Base-by-base conservation (phyloP, 2,797 vertebrate species). In the Lepus townsendii region DNA sequence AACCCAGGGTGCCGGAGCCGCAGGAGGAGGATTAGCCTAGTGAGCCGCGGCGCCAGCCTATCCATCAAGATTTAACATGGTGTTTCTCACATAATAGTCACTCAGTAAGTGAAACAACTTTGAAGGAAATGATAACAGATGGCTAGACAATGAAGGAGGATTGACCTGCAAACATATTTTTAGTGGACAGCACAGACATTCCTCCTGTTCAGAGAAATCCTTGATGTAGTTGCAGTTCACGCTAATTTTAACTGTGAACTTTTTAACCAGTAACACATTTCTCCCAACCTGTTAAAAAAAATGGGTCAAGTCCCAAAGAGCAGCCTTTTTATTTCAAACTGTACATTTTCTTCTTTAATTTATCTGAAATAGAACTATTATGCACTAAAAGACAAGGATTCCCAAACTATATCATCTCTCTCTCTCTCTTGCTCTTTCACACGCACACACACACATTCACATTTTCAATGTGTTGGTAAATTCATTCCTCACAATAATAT, bases 401-500 rank as follows among this genome's bases (percentile, higher is more conserved):
- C 24, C 22, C 30, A 63, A 30, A 26, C 47, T 32, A 10, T 1
- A 60, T 77, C 4, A 60, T 50, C 17, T 57, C 13, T 57, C 54
- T 57, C 54, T 57, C 54, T 57, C 54, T 57, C 54, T 57, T 57
- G 72, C 4, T 57, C 54, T 57, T 52, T 50, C 11, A 13, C 57
- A 4, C 30, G 9, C 7, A 66, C 14, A n/a, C 42, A 30, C 14
- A 30, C 0, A 17, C 14, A 14, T 26, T 12, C 52, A 66, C 50
- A 63, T 26, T 62, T 75, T 57, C n/a, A 75, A 73, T 2, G 1
- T 86, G 35, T 38, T 76, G 16, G 47, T 87, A 42, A 91, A 93
- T 71, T 69, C 12, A 68, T 89, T 86, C 26, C 89, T 95, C 60
- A 89, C 80, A 82, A 94, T 90, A 90, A 76, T 83, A 32, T 82